Base-by-base conservation (phyloP, 2,797 vertebrate genomes). In the Zalophus californianus region DNA sequence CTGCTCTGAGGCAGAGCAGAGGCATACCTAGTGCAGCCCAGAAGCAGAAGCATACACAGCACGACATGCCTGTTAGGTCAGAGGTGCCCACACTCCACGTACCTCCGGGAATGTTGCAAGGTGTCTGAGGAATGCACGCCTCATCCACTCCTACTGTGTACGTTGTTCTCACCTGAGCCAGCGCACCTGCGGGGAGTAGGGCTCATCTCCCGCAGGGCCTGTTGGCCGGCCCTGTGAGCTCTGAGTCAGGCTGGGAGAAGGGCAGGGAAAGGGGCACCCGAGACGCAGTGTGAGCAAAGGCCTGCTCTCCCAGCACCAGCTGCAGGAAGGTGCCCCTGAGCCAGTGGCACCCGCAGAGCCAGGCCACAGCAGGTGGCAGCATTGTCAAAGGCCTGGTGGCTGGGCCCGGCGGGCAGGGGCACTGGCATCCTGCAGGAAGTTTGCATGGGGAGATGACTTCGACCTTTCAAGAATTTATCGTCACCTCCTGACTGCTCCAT, bases 281-380 rank as follows among this genome's bases (percentile, higher is more conserved):
- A 44, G 73, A 5, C 2, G 73, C 73, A 2, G 72, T 14, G 3
- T 1, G 44, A 18, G 5, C 44, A 48, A 48, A 75, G 73, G 27
- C 41, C 72, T 4, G 72, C 41, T 8, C 41, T 16, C 41, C 72
- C 25, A 5, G 41, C 72, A 2, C 25, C 0, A 5, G 72, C 44
- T 29, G 7, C 3, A 1, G 70, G 41, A 48, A n/a, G 18, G 75
- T 0, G 0, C 60, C n/a, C 64, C 6, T 0, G 3, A 0, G 32
- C 2, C 0, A 75, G 41, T 18, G 48, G 23, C 23, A 38, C 38
- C 54, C 0, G 12, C 0, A 4, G 56, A 23, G 2, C 14, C 5
- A 0, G 32, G 90, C 52, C 95, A 98, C 99, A 99, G 99, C 99
- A 99, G 99, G 99, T 99, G 99, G 99, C 99, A 99, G 99, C 99